These are phyloP conservation scores for Drosophila mayaguana DNA, from an alignment of 2,888 invertebrate species.

Conservation along the genomic window DNA sequence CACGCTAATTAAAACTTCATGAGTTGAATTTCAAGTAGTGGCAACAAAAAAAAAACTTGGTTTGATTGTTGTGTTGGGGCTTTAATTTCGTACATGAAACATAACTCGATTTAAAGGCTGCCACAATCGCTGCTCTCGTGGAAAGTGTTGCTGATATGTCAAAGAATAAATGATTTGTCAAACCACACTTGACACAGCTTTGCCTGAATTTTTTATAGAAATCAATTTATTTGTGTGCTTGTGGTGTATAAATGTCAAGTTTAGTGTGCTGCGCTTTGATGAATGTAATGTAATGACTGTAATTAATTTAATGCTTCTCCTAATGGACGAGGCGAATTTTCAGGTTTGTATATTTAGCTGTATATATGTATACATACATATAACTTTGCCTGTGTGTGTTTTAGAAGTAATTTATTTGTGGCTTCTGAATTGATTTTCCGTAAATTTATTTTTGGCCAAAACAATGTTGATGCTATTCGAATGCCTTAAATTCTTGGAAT, in stretches of 20 bases:
- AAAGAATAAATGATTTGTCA: conserved; percentile 62
- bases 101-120: conserved; percentile 42
- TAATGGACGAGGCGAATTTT: conserved; percentile 34
- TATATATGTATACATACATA: conserved; percentile 2
- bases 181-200: conserved; percentile 56
- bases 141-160: conserved; percentile 42
- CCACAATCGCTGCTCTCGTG: conserved; percentile 18
- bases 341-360: background rate
- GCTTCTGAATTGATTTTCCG: conserved; percentile 62
- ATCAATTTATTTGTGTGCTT: background rate
- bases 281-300: conserved; percentile 59
- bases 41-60: conserved; percentile 8
- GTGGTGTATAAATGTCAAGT: conserved; percentile 44
- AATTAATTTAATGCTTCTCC: conserved; percentile 71
- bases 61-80: conserved; percentile 46
- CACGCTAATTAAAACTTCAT: conserved; percentile 67
- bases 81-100: conserved; percentile 47
- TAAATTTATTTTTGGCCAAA: conserved; percentile 34
- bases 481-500: conserved; percentile 2
- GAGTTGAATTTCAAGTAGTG: conserved; percentile 48
- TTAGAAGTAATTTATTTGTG: conserved; percentile 38
- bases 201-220: background rate
- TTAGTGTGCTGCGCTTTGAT: conserved; percentile 47
- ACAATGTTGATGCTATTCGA: conserved; percentile 21
- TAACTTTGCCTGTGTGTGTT: background rate